phyloP scores from a whole-genome alignment of 2,888 invertebrate species.

The Metacarcinus magister region DNA sequence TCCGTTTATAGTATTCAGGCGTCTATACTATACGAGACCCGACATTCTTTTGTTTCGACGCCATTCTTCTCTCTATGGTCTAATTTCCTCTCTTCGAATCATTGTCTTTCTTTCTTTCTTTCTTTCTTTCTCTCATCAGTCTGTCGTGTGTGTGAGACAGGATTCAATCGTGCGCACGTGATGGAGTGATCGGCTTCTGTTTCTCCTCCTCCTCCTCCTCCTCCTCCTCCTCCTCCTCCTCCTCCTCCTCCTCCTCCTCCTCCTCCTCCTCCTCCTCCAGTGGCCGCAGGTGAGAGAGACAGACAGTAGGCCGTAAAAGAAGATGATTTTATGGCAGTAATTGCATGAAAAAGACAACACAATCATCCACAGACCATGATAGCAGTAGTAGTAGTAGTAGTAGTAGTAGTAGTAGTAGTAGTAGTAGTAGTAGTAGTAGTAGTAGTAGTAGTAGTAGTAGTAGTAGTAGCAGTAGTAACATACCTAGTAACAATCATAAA shows the following conservation, averaged over 20 bases:
- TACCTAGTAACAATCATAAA: background rate
- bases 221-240: constrained; percentile 34
- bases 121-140: background rate
- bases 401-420: constrained; percentile 49
- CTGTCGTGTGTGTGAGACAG: background rate
- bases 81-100: background rate
- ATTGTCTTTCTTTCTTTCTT: background rate
- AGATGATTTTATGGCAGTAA: constrained; percentile 27
- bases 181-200: background rate
- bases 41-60: background rate
- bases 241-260: constrained; percentile 10
- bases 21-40: background rate
- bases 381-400: background rate
- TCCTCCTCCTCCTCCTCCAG: background rate
- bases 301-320: constrained; percentile 2
- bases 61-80: background rate
- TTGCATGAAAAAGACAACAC: constrained; percentile 43
- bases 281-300: constrained; percentile 8
- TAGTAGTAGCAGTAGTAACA: background rate
- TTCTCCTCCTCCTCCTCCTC: constrained; percentile 16
- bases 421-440: constrained; percentile 46
- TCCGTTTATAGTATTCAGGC: background rate
- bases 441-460: constrained; percentile 37
- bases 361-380: background rate
- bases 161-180: constrained; percentile 17